Conservation (phyloP, 2,888 invertebrate genomes). For the Nomada ruficornis region DNA sequence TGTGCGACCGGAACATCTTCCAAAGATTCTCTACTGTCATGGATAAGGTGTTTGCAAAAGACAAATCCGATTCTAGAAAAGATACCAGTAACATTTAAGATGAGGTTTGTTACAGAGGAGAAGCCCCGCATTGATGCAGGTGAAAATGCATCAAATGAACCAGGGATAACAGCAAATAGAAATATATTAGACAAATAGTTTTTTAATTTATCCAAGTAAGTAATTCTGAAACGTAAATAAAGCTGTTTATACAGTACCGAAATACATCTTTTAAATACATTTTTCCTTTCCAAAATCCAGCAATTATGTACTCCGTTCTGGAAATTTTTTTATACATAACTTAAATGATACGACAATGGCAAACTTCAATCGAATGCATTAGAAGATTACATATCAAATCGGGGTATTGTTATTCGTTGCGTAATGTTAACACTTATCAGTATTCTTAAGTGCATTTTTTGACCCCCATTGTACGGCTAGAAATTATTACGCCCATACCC, state of each 20-base stretch:
- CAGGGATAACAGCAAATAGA: neutral
- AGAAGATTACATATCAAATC: neutral
- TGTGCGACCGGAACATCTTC: slow-evolving; percentile 96
- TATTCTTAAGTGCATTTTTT: neutral
- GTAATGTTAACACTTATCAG: slow-evolving; percentile 1
- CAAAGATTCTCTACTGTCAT: slow-evolving; percentile 96
- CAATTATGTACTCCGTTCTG: neutral
- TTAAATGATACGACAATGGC: neutral
- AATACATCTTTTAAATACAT: neutral
- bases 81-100: slow-evolving; percentile 94
- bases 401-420: neutral
- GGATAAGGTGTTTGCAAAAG: slow-evolving; percentile 93
- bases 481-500: neutral
- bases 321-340: too few species aligned
- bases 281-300: neutral
- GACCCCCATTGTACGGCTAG: neutral
- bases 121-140: neutral
- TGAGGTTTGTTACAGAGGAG: slow-evolving; percentile 78
- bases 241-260: slow-evolving; percentile 1
- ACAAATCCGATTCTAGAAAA: slow-evolving; percentile 90
- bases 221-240: slow-evolving; percentile 35
- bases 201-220: slow-evolving; percentile 10
- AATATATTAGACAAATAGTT: neutral
- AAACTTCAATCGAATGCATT: neutral
- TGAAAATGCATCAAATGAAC: neutral